phyloP scores from a whole-genome alignment of 2,113 vertebrate genomes.

The Coryphaenoides rupestris region DNA sequence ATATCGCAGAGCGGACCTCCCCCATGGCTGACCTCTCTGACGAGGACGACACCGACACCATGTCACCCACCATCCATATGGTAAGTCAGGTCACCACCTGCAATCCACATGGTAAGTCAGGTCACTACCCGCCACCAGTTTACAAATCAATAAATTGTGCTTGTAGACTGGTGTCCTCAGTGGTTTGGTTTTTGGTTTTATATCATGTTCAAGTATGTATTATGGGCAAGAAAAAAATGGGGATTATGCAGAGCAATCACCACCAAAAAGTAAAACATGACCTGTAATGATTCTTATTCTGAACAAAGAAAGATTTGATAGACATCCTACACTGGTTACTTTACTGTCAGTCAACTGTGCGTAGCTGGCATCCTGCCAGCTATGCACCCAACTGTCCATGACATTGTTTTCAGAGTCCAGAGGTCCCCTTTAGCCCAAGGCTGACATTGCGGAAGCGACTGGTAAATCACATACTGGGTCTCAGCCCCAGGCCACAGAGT shows the following conservation, averaged over 20 bases:
- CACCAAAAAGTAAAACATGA: too few relatives aligned
- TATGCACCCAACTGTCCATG: conserved; percentile 38
- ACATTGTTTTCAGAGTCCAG: conserved; percentile 69
- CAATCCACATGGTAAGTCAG: too few relatives aligned
- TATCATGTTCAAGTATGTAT: too few relatives aligned
- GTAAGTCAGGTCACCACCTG: conserved; percentile 62
- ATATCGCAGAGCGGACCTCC: conserved; percentile 91
- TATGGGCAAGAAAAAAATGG: too few relatives aligned
- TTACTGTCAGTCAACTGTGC: neutral
- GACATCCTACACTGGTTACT: conserved; percentile 4
- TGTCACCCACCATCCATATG: conserved; percentile 87
- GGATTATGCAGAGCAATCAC: too few relatives aligned
- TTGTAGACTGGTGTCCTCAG: too few relatives aligned
- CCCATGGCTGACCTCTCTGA: conserved; percentile 91
- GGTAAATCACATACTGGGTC: conserved; percentile 93
- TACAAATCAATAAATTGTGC: too few relatives aligned
- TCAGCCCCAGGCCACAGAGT: conserved; percentile 81
- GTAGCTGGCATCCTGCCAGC: too few relatives aligned
- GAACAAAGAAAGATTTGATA: too few relatives aligned
- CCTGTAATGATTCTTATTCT: too few relatives aligned
- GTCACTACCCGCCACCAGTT: too few relatives aligned
- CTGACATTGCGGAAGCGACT: conserved; percentile 90
- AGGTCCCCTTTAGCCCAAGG: conserved; percentile 81
- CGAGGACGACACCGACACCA: conserved; percentile 88
- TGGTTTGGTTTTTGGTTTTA: too few relatives aligned